These are phyloP conservation scores for Oreotragus oreotragus DNA, from an alignment of 2,113 vertebrate species.

Conservation along the genomic window DNA sequence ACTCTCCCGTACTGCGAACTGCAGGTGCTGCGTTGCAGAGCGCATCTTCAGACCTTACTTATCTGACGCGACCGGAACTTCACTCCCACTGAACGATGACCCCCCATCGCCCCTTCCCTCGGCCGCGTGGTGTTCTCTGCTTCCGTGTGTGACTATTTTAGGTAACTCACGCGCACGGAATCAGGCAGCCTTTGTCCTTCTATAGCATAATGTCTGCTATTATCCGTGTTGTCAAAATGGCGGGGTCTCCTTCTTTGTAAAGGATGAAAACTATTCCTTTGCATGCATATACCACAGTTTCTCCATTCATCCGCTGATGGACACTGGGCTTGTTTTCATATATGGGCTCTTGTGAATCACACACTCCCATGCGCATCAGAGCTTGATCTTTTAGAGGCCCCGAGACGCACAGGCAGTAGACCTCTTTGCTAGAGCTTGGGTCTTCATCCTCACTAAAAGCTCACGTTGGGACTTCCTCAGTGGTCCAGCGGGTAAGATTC, in stretches of 20 bases:
- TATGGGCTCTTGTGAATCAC: not conserved
- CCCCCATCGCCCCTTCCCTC: not conserved
- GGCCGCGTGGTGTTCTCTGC: not conserved
- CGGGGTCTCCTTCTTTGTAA: not conserved
- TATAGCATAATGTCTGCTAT: not conserved
- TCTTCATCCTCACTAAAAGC: not conserved
- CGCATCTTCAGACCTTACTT: no score
- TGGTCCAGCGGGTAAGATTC: not conserved
- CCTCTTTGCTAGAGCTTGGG: not conserved
- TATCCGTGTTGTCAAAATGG: not conserved
- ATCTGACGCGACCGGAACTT: not conserved
- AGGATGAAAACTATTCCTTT: not conserved
- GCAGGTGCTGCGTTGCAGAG: rapidly evolving
- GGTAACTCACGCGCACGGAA: no score
- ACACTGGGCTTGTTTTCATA: not conserved
- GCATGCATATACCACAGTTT: not conserved
- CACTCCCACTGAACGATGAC: rapidly evolving
- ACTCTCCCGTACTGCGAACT: rapidly evolving
- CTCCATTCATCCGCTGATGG: not conserved
- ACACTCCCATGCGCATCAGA: no score
- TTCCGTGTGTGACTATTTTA: not conserved
- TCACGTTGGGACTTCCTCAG: not conserved
- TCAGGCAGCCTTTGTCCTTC: not conserved
- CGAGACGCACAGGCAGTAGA: not conserved
- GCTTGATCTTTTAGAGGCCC: not conserved